Base-by-base conservation (phyloP, 92 coral and sea anemone species). In the Zoanthus sociatus region DNA sequence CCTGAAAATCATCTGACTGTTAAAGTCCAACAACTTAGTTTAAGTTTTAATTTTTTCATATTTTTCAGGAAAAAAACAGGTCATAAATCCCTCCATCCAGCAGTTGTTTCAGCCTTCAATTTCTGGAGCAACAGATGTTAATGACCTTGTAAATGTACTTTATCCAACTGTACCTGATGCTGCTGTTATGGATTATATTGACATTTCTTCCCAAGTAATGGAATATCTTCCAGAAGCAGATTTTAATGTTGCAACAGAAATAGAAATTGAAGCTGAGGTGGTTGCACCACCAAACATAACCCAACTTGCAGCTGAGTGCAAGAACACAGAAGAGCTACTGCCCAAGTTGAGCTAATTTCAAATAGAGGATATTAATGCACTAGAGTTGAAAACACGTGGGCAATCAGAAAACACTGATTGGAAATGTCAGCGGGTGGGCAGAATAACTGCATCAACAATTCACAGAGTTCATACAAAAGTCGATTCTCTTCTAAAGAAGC, bases 151-250 rank as follows among this genome's bases (percentile, higher is more conserved):
- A 60, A 50, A 73, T 84, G 84, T 83, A 63, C 72, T 92, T 50
- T 92, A 89, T 68, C 26, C 78, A 74, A 85, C 88, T 58, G 66
- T 64, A 79, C 88, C 90, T 21, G 77, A 82, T 70, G 91, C 94
- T 70, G 87, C 90, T 86, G 90, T 83, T 26, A 89, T 86, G 78
- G 82, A 70, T 48, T 86, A 86, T 92, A 58, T 66, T 66, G 92
- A 89, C 71, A 33, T 89, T 37, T 64, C 42, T 63, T 31, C 47
- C 63, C 70, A 84, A 74, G 78, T 47, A 74, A 46, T 74, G 78
- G 78, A 90, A 33, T 92, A 86, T 87, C 87, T 82, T 70, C 91
- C 95, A 73, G 93, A 92, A 77, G 93, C 89, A 72, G 95, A 90
- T 60, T 55, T 46, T 26, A 92, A 87, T 73, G 81, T 92, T 82